A percentile compares a stretch with the other conserved stretches of the same genome.
phyloP scores from a whole-genome alignment of 2,888 invertebrate species.

The Yponomeuta evonymella region DNA sequence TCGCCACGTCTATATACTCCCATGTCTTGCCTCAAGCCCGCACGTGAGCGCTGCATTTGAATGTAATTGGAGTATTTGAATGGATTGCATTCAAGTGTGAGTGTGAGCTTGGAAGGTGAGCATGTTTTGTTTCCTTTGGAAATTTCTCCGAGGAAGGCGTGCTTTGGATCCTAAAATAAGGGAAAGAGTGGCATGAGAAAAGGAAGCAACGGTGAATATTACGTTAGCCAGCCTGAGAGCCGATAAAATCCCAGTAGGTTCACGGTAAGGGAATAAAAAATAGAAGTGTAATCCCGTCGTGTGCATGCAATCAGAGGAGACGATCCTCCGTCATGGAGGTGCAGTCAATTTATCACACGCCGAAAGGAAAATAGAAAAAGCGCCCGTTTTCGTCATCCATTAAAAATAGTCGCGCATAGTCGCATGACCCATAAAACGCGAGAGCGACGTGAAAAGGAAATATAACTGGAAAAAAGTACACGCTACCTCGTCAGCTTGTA shows the following conservation, averaged over 20 bases:
- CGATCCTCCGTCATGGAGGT: slow-evolving; percentile 66
- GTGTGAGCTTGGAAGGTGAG: not conserved
- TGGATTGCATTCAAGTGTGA: slow-evolving; percentile 6
- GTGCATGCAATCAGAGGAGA: slow-evolving; percentile 45
- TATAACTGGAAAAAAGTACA: slow-evolving; percentile 60
- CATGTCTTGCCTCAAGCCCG: not conserved
- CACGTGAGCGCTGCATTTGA: slow-evolving; percentile 8
- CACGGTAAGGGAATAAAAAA: slow-evolving; percentile 20
- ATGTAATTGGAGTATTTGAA: slow-evolving; percentile 15
- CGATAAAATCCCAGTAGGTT: no score
- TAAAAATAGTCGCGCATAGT: slow-evolving; percentile 75
- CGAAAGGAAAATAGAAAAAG: slow-evolving; percentile 59
- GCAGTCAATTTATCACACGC: slow-evolving; percentile 70
- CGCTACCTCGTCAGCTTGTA: slow-evolving; percentile 59
- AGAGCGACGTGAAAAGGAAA: slow-evolving; percentile 66
- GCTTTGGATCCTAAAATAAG: not conserved
- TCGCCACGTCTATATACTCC: not conserved
- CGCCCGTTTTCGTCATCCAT: slow-evolving; percentile 58
- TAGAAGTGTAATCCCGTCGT: slow-evolving; percentile 39
- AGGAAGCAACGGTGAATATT: not conserved
- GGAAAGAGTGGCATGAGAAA: not conserved
- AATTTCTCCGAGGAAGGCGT: not conserved
- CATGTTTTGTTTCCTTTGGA: slow-evolving; percentile 2
- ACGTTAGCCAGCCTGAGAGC: no score
- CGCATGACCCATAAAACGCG: slow-evolving; percentile 74